These are phyloP conservation scores for Actinia tenebrosa DNA, from an alignment of 64 coral and sea anemone genomes.

Conservation along the genomic window DNA sequence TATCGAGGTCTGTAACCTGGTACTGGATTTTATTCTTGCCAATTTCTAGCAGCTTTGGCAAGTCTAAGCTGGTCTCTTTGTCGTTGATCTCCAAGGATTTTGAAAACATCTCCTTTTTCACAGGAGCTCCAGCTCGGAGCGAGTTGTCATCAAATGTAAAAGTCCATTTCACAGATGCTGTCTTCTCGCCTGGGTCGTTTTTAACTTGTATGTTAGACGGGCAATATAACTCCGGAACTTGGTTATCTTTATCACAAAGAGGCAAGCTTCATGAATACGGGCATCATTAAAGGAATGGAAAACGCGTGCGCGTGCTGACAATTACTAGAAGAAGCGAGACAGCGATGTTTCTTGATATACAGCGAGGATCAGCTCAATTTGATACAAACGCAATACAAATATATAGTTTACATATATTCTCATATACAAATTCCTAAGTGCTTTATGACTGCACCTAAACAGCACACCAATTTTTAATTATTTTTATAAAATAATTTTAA, in stretches of 20 bases:
- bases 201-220: neutral
- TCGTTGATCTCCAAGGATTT: conserved; percentile 17
- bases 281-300: no score
- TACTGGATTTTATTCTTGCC: conserved; percentile 23
- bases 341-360: no score
- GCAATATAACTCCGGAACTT: conserved; percentile 18
- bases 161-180: conserved; percentile 6
- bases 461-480: no score
- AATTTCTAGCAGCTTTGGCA: conserved; percentile 26
- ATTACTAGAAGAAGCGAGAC: no score
- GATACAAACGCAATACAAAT: no score
- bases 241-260: neutral
- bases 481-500: no score
- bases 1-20: conserved; percentile 25
- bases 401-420: no score
- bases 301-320: no score
- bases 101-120: conserved; percentile 10
- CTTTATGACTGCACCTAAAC: no score
- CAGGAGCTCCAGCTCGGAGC: conserved; percentile 3
- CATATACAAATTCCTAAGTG: no score
- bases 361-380: no score
- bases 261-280: no score
- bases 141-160: conserved; percentile 42
- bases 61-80: neutral
- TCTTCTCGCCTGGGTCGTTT: conserved; percentile 35